These are phyloP conservation scores for Sandelia bainsii DNA, from an alignment of 2,797 vertebrate genomes.

Conservation along the genomic window DNA sequence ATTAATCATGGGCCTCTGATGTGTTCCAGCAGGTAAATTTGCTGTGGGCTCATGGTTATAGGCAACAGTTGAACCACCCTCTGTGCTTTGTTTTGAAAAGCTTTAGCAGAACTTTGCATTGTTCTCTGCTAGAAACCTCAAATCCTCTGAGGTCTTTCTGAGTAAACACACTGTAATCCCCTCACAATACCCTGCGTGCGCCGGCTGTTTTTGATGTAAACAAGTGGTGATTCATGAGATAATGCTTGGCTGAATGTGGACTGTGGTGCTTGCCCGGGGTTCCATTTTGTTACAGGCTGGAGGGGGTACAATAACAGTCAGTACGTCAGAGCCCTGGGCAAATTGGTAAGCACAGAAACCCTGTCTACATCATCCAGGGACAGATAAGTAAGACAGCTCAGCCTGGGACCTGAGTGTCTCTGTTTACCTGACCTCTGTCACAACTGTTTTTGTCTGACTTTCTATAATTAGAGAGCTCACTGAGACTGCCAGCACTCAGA, in stretches of 20 bases:
- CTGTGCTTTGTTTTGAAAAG: conserved; percentile 21
- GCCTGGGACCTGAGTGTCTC: conserved; percentile 17
- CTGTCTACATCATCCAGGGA: conserved; percentile 18
- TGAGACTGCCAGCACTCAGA: conserved; percentile 13
- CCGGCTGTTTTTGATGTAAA: conserved; percentile 40
- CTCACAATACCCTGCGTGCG: conserved; percentile 6
- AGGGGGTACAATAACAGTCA: conserved; percentile 20
- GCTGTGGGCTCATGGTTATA: not conserved
- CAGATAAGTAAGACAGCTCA: conserved; percentile 28
- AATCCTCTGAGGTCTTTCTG: conserved; percentile 32
- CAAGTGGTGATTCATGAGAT: conserved; percentile 41
- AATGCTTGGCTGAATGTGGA: conserved; percentile 15
- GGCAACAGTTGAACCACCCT: conserved; percentile 3
- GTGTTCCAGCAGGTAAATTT: conserved; percentile 19
- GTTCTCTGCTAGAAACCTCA: conserved; percentile 11
- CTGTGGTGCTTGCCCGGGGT: conserved; percentile 13
- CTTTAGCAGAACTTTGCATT: conserved; percentile 15
- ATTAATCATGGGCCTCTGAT: conserved; percentile 20
- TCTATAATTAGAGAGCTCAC: conserved; percentile 47
- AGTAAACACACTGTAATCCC: conserved; percentile 41
- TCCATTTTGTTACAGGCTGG: conserved; percentile 22
- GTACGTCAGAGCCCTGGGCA: not conserved
- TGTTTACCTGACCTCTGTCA: conserved; percentile 54
- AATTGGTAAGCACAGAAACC: conserved; percentile 12
- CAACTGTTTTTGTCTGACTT: conserved; percentile 35